Conservation (phyloP, 2,797 vertebrate species). For the Phoebastria nigripes region DNA sequence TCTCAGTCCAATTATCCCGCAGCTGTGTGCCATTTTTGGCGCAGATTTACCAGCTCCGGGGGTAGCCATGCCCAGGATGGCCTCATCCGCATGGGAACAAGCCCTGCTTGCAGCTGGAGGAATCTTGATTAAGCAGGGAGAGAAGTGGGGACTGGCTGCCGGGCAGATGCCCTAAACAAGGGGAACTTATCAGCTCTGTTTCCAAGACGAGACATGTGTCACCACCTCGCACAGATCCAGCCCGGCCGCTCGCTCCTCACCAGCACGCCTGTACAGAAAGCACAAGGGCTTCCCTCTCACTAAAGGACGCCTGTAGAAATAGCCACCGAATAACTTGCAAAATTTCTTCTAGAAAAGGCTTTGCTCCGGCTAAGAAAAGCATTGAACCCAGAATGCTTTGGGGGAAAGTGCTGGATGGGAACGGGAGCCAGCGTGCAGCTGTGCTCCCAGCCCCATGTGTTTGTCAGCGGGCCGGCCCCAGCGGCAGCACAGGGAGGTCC, state of each 20-base stretch:
- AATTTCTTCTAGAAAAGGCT: constrained; percentile 7
- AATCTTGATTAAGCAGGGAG: constrained; percentile 6
- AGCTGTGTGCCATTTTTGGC: not conserved
- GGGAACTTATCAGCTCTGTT: constrained; percentile 38
- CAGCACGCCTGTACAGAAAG: not conserved
- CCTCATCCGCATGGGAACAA: not conserved
- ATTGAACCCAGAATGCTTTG: not conserved
- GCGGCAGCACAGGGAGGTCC: not conserved
- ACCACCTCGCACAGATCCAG: not conserved
- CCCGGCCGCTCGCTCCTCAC: not conserved
- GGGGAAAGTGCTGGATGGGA: not conserved
- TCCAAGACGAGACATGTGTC: constrained; percentile 37
- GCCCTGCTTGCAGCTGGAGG: not conserved
- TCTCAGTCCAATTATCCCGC: not conserved
- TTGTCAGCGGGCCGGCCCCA: not conserved
- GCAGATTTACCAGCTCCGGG: not conserved
- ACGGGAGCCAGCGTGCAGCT: not conserved
- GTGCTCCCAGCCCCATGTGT: not conserved
- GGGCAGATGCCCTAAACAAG: constrained; percentile 43
- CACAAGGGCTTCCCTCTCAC: not conserved
- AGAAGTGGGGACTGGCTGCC: constrained; percentile 40
- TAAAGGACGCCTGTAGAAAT: not conserved
- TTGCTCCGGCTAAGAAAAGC: not conserved
- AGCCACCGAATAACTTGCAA: fast-evolving
- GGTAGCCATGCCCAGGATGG: not conserved